Percentiles rank a stretch among this genome's conserved stretches.
phyloP scores from a whole-genome alignment of 1,140 invertebrate genomes.

The Maniola jurtina region DNA sequence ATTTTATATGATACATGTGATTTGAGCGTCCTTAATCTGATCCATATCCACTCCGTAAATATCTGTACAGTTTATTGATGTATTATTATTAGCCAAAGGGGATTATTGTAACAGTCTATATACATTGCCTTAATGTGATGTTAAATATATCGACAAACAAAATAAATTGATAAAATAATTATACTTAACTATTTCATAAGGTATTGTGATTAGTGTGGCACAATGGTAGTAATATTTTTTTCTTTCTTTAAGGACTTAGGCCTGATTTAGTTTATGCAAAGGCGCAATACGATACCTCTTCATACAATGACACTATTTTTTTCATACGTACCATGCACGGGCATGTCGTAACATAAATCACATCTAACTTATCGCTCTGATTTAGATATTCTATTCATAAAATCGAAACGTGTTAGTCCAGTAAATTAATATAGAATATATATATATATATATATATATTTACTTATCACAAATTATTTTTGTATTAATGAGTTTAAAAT shows the following conservation, averaged over 20 bases:
- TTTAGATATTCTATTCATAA: too few relatives aligned
- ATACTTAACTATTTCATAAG: too few relatives aligned
- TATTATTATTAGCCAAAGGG: slow-evolving; percentile 9
- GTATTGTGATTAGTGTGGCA: too few relatives aligned
- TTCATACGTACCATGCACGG: too few relatives aligned
- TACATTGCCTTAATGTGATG: slow-evolving; percentile 14
- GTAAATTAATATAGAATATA: not conserved
- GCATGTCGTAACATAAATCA: too few relatives aligned
- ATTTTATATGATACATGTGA: slow-evolving; percentile 35
- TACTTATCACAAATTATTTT: not conserved
- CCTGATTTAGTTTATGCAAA: too few relatives aligned
- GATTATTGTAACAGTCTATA: slow-evolving; percentile 8
- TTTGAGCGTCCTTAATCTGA: slow-evolving; percentile 45
- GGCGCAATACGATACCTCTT: too few relatives aligned
- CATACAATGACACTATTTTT: too few relatives aligned
- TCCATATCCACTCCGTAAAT: slow-evolving; percentile 22
- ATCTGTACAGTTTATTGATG: slow-evolving; percentile 23
- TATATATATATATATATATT: not conserved
- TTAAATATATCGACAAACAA: not conserved
- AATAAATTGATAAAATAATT: too few relatives aligned
- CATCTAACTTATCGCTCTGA: too few relatives aligned
- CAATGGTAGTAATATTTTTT: too few relatives aligned
- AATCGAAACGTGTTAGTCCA: not conserved
- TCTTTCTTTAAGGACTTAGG: too few relatives aligned
- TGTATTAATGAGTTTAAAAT: not conserved